phyloP scores from a whole-genome alignment of 2,888 invertebrate genomes.

The Fragum fragum region DNA sequence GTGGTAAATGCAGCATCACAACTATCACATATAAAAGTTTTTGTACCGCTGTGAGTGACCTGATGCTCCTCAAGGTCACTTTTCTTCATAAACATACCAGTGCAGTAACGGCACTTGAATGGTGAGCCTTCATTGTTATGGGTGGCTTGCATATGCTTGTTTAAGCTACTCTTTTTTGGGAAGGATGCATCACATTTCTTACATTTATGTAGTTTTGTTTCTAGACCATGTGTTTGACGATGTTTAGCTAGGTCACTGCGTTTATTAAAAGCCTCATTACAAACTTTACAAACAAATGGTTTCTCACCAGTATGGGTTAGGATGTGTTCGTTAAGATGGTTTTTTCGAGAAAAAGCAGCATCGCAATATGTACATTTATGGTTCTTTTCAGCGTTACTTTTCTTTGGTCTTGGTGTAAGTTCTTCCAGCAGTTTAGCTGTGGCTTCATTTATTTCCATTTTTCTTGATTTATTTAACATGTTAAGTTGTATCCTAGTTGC shows the following conservation, averaged over 20 bases:
- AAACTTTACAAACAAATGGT: conserved; percentile 9
- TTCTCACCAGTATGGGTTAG: conserved; percentile 16
- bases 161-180: conserved; percentile 3
- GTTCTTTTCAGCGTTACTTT: neutral
- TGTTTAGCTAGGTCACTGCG: neutral
- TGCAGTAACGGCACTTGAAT: conserved; percentile 7
- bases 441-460: conserved; percentile 24
- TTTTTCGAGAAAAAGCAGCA: conserved; percentile 19
- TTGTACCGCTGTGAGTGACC: conserved; percentile 3
- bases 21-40: conserved; percentile 9
- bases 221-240: neutral
- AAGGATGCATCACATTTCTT: conserved; percentile 14
- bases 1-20: conserved; percentile 18
- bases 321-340: conserved; percentile 7
- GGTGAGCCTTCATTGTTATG: neutral
- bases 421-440: conserved; percentile 20
- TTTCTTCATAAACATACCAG: conserved; percentile 21
- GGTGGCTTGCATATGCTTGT: conserved; percentile 8
- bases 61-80: conserved; percentile 27
- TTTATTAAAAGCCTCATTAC: neutral
- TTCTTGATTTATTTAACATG: conserved; percentile 26
- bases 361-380: conserved; percentile 23
- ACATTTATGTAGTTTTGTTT: neutral
- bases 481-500: conserved; percentile 25
- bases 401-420: conserved; percentile 6